Percentiles rank a stretch among this genome's conserved stretches.
phyloP scores from a whole-genome alignment of 1,140 invertebrate species.

The Diabrotica virgifera region DNA sequence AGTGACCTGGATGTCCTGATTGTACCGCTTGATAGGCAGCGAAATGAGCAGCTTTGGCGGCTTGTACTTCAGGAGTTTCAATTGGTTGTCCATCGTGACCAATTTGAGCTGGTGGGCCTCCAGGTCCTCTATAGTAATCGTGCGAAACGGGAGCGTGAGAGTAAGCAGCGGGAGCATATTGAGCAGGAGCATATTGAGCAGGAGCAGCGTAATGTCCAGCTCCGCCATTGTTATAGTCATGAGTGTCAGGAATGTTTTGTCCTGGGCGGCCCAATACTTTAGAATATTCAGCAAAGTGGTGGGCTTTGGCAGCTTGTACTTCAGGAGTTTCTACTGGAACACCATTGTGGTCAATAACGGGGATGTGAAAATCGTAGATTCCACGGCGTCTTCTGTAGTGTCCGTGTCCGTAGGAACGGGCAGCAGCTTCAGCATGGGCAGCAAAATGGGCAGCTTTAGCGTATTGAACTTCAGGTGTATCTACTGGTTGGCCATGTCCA shows the following conservation, averaged over 20 bases:
- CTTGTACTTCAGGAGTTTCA: constrained; percentile 60
- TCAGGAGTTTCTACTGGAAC: constrained; percentile 56
- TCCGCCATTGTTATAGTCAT: constrained; percentile 24
- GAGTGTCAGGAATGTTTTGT: constrained; percentile 6
- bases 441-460: constrained; percentile 59
- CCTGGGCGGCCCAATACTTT: constrained; percentile 39
- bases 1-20: constrained; percentile 12
- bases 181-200: constrained; percentile 37
- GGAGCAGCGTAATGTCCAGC: constrained; percentile 53
- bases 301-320: constrained; percentile 58
- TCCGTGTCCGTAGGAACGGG: constrained; percentile 34
- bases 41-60: constrained; percentile 58
- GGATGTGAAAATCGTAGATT: constrained; percentile 35
- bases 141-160: constrained; percentile 23
- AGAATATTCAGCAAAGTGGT: constrained; percentile 55
- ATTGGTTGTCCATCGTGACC: constrained; percentile 39
- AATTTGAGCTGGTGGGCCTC: constrained; percentile 33
- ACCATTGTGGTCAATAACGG: constrained; percentile 41
- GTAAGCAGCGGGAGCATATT: constrained; percentile 30
- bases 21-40: constrained; percentile 44
- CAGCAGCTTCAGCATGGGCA: constrained; percentile 53
- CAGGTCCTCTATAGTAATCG: constrained; percentile 28
- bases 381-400: constrained; percentile 30
- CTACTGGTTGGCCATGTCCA: constrained; percentile 35
- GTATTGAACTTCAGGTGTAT: constrained; percentile 56